Conservation (phyloP, 2,797 vertebrate genomes). For the Hylomyscus alleni region DNA sequence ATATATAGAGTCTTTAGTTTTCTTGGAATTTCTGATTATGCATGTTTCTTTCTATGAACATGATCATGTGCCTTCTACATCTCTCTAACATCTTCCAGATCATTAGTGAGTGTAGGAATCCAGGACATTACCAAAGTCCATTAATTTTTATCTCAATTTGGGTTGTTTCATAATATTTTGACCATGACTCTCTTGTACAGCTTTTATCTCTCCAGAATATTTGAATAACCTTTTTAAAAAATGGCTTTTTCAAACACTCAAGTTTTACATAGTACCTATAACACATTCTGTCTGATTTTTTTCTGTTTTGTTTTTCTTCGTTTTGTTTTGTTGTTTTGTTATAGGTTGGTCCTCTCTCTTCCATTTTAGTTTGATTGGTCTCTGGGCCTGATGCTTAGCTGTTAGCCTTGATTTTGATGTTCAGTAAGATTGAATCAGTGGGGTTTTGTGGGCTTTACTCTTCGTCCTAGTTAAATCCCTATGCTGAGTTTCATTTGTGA, state of each 20-base stretch:
- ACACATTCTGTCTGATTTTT: not conserved
- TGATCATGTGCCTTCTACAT: not conserved
- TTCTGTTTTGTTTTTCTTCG: not conserved
- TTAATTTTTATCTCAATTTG: constrained; percentile 34
- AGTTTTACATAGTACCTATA: not conserved
- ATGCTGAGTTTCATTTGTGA: not conserved
- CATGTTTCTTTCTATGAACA: constrained; percentile 20
- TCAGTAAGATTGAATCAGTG: not conserved
- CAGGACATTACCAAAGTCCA: not conserved
- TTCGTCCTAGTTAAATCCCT: not conserved
- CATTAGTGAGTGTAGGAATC: not conserved
- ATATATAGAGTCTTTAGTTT: not conserved
- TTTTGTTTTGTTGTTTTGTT: too few species aligned
- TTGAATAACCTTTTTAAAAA: not conserved
- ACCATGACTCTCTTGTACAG: constrained; percentile 1
- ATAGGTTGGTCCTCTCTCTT: not conserved
- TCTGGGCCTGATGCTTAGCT: not conserved
- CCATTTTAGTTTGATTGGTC: not conserved
- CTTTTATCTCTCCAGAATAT: constrained; percentile 17
- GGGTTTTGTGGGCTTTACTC: not conserved
- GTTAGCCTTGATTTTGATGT: not conserved
- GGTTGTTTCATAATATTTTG: constrained; percentile 52
- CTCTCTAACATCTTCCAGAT: not conserved
- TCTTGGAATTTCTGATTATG: constrained; percentile 37
- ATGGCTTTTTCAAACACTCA: not conserved